phyloP scores from a whole-genome alignment of 2,113 vertebrate species.

The Platysteira castanea region DNA sequence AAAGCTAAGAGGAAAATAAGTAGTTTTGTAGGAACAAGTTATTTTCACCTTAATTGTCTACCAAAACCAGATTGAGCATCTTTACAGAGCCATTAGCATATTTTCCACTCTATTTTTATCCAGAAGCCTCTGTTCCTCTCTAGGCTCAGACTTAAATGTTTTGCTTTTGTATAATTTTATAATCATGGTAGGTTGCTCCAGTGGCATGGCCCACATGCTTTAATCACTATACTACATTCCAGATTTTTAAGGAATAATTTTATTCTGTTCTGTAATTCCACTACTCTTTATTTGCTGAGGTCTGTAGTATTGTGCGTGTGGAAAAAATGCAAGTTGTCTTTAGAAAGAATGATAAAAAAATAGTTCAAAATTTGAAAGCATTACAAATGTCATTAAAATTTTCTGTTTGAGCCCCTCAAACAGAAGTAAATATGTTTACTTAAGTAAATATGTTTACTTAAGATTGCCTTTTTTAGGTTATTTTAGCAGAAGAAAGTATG shows the following conservation, averaged over 20 bases:
- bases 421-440: background rate
- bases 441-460: background rate
- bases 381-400: background rate
- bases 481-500: background rate
- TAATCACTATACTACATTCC: background rate
- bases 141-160: background rate
- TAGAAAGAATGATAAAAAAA: background rate
- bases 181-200: background rate
- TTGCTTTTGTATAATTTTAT: background rate
- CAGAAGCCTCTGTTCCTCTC: background rate
- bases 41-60: background rate
- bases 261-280: background rate
- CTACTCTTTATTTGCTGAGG: background rate
- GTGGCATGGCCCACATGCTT: background rate
- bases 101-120: constrained; percentile 15
- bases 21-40: background rate
- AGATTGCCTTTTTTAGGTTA: background rate
- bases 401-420: background rate
- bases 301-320: background rate
- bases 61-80: background rate
- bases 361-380: background rate
- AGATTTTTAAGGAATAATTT: background rate
- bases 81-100: background rate
- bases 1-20: background rate
- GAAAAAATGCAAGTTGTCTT: background rate